Base-by-base conservation (phyloP, 2,113 vertebrate species). In the Larimichthys crocea region DNA sequence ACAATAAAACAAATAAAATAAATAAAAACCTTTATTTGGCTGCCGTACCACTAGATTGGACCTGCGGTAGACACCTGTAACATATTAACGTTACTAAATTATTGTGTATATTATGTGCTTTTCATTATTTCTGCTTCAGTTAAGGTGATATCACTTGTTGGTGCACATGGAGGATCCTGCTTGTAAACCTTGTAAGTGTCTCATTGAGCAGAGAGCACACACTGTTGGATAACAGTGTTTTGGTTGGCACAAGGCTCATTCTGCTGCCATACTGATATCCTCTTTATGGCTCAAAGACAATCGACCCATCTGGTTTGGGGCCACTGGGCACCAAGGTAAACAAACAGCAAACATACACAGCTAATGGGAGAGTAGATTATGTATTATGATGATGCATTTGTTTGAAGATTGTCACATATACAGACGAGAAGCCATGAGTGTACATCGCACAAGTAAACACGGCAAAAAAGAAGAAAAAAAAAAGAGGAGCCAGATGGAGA, bases 401-500 rank as follows among this genome's bases (percentile, higher is more conserved):
- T 86, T 64, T 63, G 74, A 69, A 76, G 77, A 88, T 75, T 69
- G 64, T 82, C 66, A 68, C 84, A 77, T 73, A 73, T 72, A 86
- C 55, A 76, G 46, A 85, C 57, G 74, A 90, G 75, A 83, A 89
- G 77, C 82, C 83, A 83, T 76, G 83, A 89, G 83, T 87, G 66
- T 79, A 42, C 76, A 83, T 24, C 20, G 79, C 73, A 69, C 46
- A 90, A 88, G 69, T 83, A 87, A 89, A 92, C 85, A 91, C 0
- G 55, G 68, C n/a, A 72, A 62, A 24, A 67, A 1, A 31, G 31
- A 31, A 5, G 5, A 5, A 35, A 49, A 85, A 80, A 83, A 85
- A 85, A 70, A 73, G 56, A 44, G 57, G 46, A 89, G 83, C 64
- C 92, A 92, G 92, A 94, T 89, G 89, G 91, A 85, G 90, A 92